phyloP scores from a whole-genome alignment of 2,888 invertebrate species.

The Ennomos fuscantarius region DNA sequence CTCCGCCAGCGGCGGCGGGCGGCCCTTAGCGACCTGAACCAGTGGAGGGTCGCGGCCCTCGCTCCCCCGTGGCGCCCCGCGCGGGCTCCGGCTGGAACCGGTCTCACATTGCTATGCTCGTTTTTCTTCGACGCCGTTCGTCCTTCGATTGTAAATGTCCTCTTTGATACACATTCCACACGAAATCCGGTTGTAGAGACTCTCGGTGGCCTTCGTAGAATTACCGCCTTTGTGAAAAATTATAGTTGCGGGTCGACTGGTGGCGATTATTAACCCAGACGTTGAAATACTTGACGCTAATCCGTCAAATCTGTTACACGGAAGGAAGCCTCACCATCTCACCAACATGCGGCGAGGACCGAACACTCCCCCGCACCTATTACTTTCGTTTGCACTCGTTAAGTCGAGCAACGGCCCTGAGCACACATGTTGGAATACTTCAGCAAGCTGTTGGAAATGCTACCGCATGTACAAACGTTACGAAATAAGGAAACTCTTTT shows the following conservation, averaged over 20 bases:
- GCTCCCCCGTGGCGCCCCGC: not conserved
- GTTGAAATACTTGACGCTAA: not conserved
- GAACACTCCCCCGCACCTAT: not conserved
- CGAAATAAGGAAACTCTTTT: conserved; percentile 11
- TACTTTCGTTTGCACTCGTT: conserved; percentile 3
- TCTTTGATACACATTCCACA: conserved; percentile 14
- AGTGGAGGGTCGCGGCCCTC: not conserved
- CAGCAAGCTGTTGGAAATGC: conserved; percentile 1
- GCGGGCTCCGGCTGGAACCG: not conserved
- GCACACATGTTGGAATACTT: not conserved
- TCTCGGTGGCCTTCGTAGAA: not conserved
- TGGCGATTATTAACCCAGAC: not conserved
- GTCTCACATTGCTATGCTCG: conserved; percentile 5
- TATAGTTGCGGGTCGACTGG: too few relatives aligned
- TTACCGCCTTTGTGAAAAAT: not conserved
- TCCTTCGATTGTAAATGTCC: conserved; percentile 23
- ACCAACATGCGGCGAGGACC: too few relatives aligned
- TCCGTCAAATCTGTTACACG: conserved; percentile 12
- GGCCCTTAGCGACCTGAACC: not conserved
- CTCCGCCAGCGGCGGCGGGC: not conserved
- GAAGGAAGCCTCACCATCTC: conserved; percentile 12
- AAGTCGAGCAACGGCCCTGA: conserved; percentile 6
- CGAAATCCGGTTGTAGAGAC: conserved; percentile 6
- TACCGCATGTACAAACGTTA: conserved; percentile 1
- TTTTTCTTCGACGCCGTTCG: conserved; percentile 12